phyloP scores from a whole-genome alignment of 2,113 vertebrate species.

The Etheostoma cragini region DNA sequence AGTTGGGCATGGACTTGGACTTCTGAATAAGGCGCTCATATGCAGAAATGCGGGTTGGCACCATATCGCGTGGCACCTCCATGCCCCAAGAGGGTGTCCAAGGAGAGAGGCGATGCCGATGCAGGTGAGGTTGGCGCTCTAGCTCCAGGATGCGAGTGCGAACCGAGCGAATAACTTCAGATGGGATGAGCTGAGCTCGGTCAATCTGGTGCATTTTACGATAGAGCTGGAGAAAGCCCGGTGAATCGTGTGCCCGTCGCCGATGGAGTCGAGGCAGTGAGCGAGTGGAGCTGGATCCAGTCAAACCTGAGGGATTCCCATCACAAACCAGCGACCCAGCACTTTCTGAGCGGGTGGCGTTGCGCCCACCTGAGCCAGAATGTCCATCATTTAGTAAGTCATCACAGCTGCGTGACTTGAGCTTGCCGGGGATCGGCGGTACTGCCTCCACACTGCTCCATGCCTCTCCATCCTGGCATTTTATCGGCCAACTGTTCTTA shows the following conservation, averaged over 20 bases:
- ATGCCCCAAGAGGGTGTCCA: slow-evolving; percentile 82
- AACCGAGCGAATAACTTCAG: slow-evolving; percentile 93
- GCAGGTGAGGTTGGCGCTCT: slow-evolving; percentile 88
- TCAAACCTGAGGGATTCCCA: slow-evolving; percentile 79
- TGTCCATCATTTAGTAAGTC: slow-evolving; percentile 88
- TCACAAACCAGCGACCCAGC: slow-evolving; percentile 90
- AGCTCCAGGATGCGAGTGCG: slow-evolving; percentile 92
- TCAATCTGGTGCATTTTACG: slow-evolving; percentile 97
- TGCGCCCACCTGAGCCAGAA: slow-evolving; percentile 75
- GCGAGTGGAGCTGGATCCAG: slow-evolving; percentile 70
- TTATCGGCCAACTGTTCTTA: slow-evolving; percentile 92
- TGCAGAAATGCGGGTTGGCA: slow-evolving; percentile 92
- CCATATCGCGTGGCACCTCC: slow-evolving; percentile 92
- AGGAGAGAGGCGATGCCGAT: slow-evolving; percentile 80
- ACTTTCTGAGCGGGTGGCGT: slow-evolving; percentile 90
- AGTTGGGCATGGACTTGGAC: slow-evolving; percentile 96
- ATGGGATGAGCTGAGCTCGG: slow-evolving; percentile 90
- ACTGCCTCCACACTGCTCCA: slow-evolving; percentile 93
- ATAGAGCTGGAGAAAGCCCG: slow-evolving; percentile 94
- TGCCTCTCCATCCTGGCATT: slow-evolving; percentile 87
- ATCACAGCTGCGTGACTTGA: slow-evolving; percentile 92
- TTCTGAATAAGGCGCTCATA: slow-evolving; percentile 94
- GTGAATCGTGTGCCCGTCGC: slow-evolving; percentile 88
- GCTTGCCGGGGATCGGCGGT: slow-evolving; percentile 81
- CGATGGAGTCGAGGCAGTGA: slow-evolving; percentile 85